Percentiles rank a stretch among this genome's conserved stretches.
phyloP scores from a whole-genome alignment of 2,797 vertebrate species.

The Pangasius sanitwongsei region DNA sequence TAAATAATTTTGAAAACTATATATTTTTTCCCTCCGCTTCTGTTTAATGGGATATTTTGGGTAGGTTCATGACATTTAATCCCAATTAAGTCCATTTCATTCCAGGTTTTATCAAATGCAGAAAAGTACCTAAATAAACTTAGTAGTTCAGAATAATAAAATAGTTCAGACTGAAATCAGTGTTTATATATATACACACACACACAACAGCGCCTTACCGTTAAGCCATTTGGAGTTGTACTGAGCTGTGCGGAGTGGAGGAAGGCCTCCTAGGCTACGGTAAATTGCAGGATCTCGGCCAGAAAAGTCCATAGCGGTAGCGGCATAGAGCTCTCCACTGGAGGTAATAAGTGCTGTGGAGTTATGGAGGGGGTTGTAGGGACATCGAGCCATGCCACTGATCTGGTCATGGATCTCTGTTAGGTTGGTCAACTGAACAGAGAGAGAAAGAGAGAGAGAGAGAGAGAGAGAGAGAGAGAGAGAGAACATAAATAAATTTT shows the following conservation, averaged over 20 bases:
- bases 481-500: background rate
- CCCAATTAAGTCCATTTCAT: background rate
- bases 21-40: background rate
- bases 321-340: slow-evolving; percentile 92
- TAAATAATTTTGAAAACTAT: background rate
- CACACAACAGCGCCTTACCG: slow-evolving; percentile 69
- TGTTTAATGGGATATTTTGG: background rate
- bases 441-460: background rate
- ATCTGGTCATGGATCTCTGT: slow-evolving; percentile 95
- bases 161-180: too few species aligned
- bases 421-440: slow-evolving; percentile 85
- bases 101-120: background rate
- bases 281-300: slow-evolving; percentile 97
- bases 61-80: background rate
- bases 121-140: background rate
- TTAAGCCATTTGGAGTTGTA: slow-evolving; percentile 99
- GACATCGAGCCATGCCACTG: slow-evolving; percentile 96
- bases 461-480: background rate
- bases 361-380: slow-evolving; percentile 96
- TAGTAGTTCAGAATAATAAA: too few species aligned
- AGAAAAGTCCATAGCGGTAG: slow-evolving; percentile 97
- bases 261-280: slow-evolving; percentile 89
- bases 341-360: slow-evolving; percentile 94
- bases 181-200: background rate
- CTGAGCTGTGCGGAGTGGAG: slow-evolving; percentile 93